A percentile compares a stretch with the other conserved stretches of the same genome.
Evolutionary conservation across 2,113 vertebrate species (phyloP).

Genomic region (Bubo scandiacus): DNA sequence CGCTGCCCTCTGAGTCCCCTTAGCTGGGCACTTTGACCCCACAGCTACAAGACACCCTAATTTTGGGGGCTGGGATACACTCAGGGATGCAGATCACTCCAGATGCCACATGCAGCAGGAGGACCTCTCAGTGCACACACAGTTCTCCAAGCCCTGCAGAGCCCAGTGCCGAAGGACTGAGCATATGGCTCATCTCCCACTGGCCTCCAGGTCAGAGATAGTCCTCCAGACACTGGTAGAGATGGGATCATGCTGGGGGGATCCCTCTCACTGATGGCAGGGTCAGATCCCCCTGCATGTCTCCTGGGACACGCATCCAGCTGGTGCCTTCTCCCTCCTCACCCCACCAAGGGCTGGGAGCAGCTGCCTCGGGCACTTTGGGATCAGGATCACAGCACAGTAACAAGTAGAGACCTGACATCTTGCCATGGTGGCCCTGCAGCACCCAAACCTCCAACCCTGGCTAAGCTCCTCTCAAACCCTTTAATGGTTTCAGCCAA

Average conservation of each 20-base stretch:
- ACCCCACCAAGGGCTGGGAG: not conserved
- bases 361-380: not conserved
- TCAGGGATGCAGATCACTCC: not conserved
- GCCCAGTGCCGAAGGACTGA: rapidly evolving
- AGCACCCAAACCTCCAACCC: not conserved
- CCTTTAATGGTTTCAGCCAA: not conserved
- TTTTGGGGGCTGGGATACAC: not conserved
- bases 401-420: not conserved
- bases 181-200: not conserved
- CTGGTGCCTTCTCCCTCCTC: not conserved
- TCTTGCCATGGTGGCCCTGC: not conserved
- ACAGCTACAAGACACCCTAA: not conserved
- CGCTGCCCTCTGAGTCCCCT: not conserved
- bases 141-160: not conserved
- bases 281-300: not conserved
- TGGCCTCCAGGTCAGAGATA: not conserved
- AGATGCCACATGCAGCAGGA: not conserved
- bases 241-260: not conserved
- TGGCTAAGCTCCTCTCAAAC: not conserved
- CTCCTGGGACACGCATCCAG: not conserved
- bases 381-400: not conserved
- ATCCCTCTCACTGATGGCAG: not conserved
- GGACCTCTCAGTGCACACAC: not conserved
- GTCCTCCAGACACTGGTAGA: not conserved
- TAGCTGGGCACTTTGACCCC: not conserved